Conservation (phyloP, 2,113 vertebrate genomes). For the Lontra canadensis region DNA sequence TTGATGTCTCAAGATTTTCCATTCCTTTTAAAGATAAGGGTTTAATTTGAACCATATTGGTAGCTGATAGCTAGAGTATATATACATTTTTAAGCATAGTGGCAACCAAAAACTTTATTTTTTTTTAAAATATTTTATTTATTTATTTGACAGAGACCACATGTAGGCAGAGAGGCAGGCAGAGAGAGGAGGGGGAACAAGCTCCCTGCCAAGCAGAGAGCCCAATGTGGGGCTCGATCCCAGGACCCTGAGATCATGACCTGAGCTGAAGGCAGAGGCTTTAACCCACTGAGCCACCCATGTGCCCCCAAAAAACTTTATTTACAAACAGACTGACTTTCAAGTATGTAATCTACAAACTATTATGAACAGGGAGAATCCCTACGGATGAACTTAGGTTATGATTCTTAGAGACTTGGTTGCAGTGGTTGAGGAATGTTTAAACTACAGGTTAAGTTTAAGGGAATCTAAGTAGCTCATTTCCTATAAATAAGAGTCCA, state of each 20-base stretch:
- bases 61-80: background rate
- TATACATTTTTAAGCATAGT: background rate
- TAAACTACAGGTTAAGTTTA: background rate
- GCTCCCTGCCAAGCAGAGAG: no score
- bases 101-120: background rate
- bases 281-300: no score
- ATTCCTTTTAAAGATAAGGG: background rate
- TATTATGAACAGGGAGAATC: background rate
- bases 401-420: background rate
- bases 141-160: no score
- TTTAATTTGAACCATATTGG: background rate
- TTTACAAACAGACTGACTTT: background rate
- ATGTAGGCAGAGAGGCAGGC: no score
- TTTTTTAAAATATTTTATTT: no score
- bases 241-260: no score
- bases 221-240: no score
- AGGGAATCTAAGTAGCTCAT: background rate
- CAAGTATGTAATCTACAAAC: background rate
- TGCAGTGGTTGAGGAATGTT: background rate
- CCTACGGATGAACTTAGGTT: background rate
- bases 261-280: no score
- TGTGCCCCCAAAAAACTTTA: background rate
- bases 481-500: background rate
- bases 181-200: no score
- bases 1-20: background rate